Percentiles rank a stretch among this genome's conserved stretches.
phyloP scores from a whole-genome alignment of 2,888 invertebrate species.

The Melanophora roralis region DNA sequence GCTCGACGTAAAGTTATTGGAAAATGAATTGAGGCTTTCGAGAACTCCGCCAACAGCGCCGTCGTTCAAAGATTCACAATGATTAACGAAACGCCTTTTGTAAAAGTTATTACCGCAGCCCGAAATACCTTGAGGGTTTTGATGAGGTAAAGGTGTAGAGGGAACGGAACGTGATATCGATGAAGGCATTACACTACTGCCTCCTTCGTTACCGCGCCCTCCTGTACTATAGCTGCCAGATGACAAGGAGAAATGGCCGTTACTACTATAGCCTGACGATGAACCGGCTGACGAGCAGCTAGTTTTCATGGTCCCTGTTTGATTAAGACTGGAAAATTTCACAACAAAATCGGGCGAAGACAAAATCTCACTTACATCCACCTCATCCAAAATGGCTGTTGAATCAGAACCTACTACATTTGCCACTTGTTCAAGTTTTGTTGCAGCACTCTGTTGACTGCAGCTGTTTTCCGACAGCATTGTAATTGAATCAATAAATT shows the following conservation, averaged over 20 bases:
- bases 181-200: constrained; percentile 54
- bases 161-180: constrained; percentile 83
- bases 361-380: constrained; percentile 72
- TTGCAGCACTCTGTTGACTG: constrained; percentile 67
- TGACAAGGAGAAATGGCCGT: constrained; percentile 67
- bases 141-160: constrained; percentile 81
- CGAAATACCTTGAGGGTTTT: constrained; percentile 65
- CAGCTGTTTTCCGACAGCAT: constrained; percentile 72
- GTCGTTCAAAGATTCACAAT: constrained; percentile 32
- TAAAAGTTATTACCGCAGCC: constrained; percentile 56
- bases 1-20: constrained; percentile 40
- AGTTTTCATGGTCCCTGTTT: constrained; percentile 66
- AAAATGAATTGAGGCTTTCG: constrained; percentile 41
- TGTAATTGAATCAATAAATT: constrained; percentile 83
- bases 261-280: constrained; percentile 73
- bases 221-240: constrained; percentile 50
- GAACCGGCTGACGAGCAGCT: constrained; percentile 73
- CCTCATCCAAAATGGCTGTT: constrained; percentile 64
- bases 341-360: constrained; percentile 71
- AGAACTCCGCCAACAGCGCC: constrained; percentile 6
- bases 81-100: constrained; percentile 52
- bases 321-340: constrained; percentile 69
- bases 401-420: constrained; percentile 66
- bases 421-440: constrained; percentile 65
- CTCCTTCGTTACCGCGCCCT: constrained; percentile 22